These are phyloP conservation scores for Willisornis vidua DNA, from an alignment of 2,113 vertebrate species.

Conservation along the genomic window DNA sequence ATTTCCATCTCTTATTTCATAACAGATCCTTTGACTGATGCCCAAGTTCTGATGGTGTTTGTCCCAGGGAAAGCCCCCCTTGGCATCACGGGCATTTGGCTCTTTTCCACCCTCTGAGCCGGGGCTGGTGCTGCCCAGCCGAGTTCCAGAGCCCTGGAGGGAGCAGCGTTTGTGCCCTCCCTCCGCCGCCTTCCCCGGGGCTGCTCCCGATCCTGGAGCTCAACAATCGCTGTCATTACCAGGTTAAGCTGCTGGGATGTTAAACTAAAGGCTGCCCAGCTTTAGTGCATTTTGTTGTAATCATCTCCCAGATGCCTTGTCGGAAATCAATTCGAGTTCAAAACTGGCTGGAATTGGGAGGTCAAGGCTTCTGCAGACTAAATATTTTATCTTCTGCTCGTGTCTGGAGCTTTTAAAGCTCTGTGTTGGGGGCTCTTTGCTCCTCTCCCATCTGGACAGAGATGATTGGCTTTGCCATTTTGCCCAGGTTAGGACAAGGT, in stretches of 20 bases:
- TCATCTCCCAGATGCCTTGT: conserved; percentile 93
- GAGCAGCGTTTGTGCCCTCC: neutral
- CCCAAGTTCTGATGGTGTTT: neutral
- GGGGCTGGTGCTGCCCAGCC: neutral
- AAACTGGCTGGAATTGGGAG: conserved; percentile 87
- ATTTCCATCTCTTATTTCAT: neutral
- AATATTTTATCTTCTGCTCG: conserved; percentile 95
- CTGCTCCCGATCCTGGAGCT: conserved; percentile 75
- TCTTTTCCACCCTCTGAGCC: neutral
- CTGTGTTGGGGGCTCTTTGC: conserved; percentile 79
- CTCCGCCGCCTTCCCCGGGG: conserved; percentile 41
- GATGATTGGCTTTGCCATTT: conserved; percentile 83
- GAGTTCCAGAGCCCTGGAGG: neutral
- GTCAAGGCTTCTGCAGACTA: conserved; percentile 91
- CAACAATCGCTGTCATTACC: conserved; percentile 81
- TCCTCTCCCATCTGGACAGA: conserved; percentile 82
- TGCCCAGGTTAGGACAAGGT: conserved; percentile 87
- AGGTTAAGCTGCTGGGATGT: conserved; percentile 85
- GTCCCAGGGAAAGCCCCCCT: neutral
- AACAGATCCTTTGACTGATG: neutral
- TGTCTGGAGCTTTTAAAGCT: conserved; percentile 92
- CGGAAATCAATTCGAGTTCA: conserved; percentile 95
- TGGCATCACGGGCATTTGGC: neutral
- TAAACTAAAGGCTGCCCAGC: conserved; percentile 84
- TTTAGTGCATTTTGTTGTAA: conserved; percentile 98